Evolutionary conservation across 1,140 invertebrate species (phyloP).

Genomic region (Orius insidiosus): DNA sequence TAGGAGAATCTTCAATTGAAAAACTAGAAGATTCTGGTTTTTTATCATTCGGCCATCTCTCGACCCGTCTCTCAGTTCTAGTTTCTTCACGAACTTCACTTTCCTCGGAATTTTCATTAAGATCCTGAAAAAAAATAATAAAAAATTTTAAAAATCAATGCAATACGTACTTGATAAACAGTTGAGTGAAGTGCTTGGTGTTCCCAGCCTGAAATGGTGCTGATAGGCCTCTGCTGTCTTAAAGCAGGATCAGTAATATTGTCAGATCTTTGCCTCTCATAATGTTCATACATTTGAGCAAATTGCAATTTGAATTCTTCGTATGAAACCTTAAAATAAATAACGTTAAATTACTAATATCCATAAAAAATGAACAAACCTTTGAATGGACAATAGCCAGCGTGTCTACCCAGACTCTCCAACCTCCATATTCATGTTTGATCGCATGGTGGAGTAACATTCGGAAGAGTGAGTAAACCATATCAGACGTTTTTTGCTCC

Average conservation of each 20-base stretch:
- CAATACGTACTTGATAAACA: slow-evolving; percentile 11
- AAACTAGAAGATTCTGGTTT: not conserved
- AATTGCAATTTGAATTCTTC: slow-evolving; percentile 93
- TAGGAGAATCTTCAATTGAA: slow-evolving; percentile 11
- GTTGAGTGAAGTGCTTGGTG: slow-evolving; percentile 29
- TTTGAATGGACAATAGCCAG: slow-evolving; percentile 98
- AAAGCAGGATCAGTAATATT: slow-evolving; percentile 88
- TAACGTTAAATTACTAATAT: not conserved
- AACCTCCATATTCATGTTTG: slow-evolving; percentile 98
- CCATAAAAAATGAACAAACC: slow-evolving; percentile 39
- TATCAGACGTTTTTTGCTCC: slow-evolving; percentile 91
- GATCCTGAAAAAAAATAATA: slow-evolving; percentile 15
- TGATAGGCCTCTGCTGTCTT: slow-evolving; percentile 78
- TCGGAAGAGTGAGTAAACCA: slow-evolving; percentile 93
- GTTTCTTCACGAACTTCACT: slow-evolving; percentile 17
- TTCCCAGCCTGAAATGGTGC: slow-evolving; percentile 90
- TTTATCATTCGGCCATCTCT: slow-evolving; percentile 5
- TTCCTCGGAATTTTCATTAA: slow-evolving; percentile 17
- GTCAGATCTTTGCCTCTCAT: slow-evolving; percentile 80
- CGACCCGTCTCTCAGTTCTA: slow-evolving; percentile 10
- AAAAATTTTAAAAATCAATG: not conserved
- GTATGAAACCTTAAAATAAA: slow-evolving; percentile 56
- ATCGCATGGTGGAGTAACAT: slow-evolving; percentile 98
- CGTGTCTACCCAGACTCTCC: slow-evolving; percentile 99
- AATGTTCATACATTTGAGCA: slow-evolving; percentile 94